Conservation (phyloP, 2,888 invertebrate genomes). For the Polyploca ridens region DNA sequence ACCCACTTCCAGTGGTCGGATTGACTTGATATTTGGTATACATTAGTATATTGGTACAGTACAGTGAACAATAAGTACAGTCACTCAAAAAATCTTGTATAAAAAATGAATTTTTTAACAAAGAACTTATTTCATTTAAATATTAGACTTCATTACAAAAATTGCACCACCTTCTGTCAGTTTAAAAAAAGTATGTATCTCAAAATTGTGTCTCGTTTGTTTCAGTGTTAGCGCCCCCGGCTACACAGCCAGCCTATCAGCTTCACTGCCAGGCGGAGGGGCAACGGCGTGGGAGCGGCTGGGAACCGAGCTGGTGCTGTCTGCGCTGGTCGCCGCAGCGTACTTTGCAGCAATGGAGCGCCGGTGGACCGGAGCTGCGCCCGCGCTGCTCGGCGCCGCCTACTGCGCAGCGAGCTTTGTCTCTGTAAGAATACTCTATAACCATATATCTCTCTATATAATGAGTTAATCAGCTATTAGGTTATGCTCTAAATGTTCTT, state of each 20-base stretch:
- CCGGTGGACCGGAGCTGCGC: conserved; percentile 84
- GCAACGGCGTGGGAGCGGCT: conserved; percentile 91
- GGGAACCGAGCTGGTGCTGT: conserved; percentile 93
- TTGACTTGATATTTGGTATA: too few species aligned
- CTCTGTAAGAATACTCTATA: conserved; percentile 87
- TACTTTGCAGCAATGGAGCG: conserved; percentile 89
- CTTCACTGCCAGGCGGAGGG: conserved; percentile 86
- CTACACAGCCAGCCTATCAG: conserved; percentile 88
- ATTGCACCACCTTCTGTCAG: too few species aligned
- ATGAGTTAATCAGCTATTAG: neutral
- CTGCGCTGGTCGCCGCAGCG: conserved; percentile 93
- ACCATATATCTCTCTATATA: neutral
- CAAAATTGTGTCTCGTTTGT: conserved; percentile 18
- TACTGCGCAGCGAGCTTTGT: conserved; percentile 94
- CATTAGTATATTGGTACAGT: too few species aligned
- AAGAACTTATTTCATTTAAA: too few species aligned
- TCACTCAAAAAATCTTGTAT: too few species aligned
- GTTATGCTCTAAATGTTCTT: too few species aligned
- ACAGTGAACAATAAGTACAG: too few species aligned
- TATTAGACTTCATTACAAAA: too few species aligned
- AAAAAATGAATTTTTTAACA: too few species aligned
- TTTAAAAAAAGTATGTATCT: neutral
- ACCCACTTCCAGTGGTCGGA: too few species aligned
- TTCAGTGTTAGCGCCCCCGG: conserved; percentile 91
- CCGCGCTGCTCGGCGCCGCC: conserved; percentile 90